Evolutionary conservation across 2,888 invertebrate genomes (phyloP), one percentile per base, ranked within the genome.

Genomic region (Venustoraphidia nigricollis): DNA sequence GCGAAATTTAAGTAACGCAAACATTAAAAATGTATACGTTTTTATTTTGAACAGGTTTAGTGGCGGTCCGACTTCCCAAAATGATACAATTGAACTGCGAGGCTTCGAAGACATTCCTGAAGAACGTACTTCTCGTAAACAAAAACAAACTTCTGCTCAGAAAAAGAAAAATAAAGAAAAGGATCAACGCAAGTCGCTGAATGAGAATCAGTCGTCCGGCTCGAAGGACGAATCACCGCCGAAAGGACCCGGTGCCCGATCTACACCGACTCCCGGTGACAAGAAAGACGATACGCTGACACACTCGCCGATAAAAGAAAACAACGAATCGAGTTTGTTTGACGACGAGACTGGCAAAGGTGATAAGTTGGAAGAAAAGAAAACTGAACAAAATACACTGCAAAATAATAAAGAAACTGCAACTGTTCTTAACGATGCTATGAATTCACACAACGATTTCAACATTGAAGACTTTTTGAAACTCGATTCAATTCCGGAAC

Each of bases 51-150:
- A 2, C 57, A 71, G 73, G 79, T 85, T 83, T 61, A 85, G 84
- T 59, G 83, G 83, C 51, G 94, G 93, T 41, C 94, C 94, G 42
- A 84, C 86, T 52, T 92, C 92, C 52, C 88, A 92, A 63, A 71
- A 82, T 60, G 95, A 95, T 59, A 91, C 89, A 37, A 95, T 95
- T 58, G 95, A 95, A 66, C 71, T 95, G 57, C 81, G 86, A 44
- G 95, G 95, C 13, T 95, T 95, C 67, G 92, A 94, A 58, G 89
- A 85, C 51, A 60, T 63, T 53, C 77, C 79, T 1, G 68, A 64
- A 37, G 67, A 69, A 66, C 60, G 50, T 58, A 53, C 34, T 48
- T 13, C 40, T 42, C 43, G 50, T 61, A 51, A 68, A 51, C 70
- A 71, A 53, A 68, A 68, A 52, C 63, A 64, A 47, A 65, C 69